These are phyloP conservation scores for Montifringilla adamsi DNA, from an alignment of 2,113 vertebrate genomes.

Conservation along the genomic window DNA sequence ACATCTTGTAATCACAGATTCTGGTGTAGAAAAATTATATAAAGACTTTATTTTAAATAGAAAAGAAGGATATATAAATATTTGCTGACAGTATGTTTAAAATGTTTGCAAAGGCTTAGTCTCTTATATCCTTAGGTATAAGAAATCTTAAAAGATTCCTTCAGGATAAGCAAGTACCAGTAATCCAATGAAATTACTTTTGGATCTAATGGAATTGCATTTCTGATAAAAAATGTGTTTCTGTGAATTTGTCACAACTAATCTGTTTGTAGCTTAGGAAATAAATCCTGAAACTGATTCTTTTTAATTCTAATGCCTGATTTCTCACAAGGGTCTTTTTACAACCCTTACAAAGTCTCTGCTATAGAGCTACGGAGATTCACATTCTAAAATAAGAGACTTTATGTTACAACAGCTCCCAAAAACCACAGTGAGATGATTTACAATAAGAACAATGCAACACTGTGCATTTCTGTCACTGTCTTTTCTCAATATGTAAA, in stretches of 20 bases:
- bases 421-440: background rate
- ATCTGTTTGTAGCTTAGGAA: background rate
- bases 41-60: background rate
- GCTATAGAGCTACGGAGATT: background rate
- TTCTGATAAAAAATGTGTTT: conserved; percentile 8
- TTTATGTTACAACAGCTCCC: background rate
- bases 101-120: background rate
- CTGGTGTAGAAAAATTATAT: background rate
- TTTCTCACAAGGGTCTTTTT: background rate
- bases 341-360: background rate
- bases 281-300: background rate
- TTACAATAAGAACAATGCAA: background rate
- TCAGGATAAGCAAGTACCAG: background rate
- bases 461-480: background rate
- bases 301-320: background rate
- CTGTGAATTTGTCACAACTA: background rate
- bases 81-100: background rate
- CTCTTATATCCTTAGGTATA: background rate
- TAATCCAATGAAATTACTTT: background rate
- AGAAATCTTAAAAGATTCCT: background rate
- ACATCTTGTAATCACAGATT: background rate
- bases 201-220: background rate
- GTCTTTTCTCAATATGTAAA: background rate
- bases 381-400: background rate
- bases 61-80: background rate